Percentiles rank a stretch among this genome's conserved stretches.
These are phyloP conservation scores for Novumbra hubbsi DNA, from an alignment of 2,797 vertebrate genomes.

Conservation along the genomic window DNA sequence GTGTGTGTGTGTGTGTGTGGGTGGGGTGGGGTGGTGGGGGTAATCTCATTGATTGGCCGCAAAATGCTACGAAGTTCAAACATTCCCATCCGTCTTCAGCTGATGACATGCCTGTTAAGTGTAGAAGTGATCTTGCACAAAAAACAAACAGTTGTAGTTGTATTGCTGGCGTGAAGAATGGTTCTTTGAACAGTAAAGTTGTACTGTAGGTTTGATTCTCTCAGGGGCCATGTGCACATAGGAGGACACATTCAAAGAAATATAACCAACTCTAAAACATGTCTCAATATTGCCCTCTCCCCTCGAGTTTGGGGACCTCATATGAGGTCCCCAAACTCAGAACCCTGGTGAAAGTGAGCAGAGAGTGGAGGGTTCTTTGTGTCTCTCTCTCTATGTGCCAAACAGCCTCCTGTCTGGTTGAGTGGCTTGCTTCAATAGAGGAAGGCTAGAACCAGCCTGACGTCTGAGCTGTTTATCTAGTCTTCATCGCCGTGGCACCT, in stretches of 20 bases:
- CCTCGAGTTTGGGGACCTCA: no score
- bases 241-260: background rate
- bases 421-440: constrained; percentile 71
- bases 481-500: constrained; percentile 40
- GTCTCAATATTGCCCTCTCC: background rate
- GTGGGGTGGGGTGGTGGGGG: background rate
- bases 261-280: background rate
- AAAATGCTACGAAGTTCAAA: constrained; percentile 25
- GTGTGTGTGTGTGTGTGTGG: background rate
- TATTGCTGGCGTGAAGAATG: background rate
- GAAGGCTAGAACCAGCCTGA: constrained; percentile 27
- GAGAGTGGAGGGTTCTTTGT: constrained; percentile 50
- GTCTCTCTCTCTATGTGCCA: constrained; percentile 59
- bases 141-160: background rate
- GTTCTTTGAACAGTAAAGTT: constrained; percentile 58
- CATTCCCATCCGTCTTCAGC: constrained; percentile 25
- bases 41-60: constrained; percentile 33
- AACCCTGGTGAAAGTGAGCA: constrained; percentile 44
- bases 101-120: background rate
- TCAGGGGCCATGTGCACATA: constrained; percentile 6
- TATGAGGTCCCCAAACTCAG: background rate
- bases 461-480: constrained; percentile 75
- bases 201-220: constrained; percentile 21
- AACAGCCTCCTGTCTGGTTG: constrained; percentile 70
- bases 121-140: background rate